Evolutionary conservation across 1,140 invertebrate species (phyloP).

Genomic region (Macrosteles quadrilineatus): DNA sequence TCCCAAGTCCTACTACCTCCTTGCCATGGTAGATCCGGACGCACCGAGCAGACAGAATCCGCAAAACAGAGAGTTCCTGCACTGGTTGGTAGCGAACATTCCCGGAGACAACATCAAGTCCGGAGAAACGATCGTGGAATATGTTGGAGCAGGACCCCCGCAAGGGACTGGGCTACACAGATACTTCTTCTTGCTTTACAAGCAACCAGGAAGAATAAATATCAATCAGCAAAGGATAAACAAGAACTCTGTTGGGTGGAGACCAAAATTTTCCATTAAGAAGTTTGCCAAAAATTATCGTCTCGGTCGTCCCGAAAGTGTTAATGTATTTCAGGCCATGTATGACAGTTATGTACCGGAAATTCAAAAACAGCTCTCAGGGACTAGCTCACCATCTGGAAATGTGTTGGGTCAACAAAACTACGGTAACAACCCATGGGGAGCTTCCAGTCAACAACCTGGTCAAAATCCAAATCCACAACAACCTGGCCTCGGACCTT

Average conservation of each 20-base stretch:
- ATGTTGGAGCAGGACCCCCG: slow-evolving; percentile 84
- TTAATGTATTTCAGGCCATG: slow-evolving; percentile 87
- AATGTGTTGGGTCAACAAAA: too few relatives aligned
- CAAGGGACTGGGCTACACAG: slow-evolving; percentile 81
- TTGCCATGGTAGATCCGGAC: slow-evolving; percentile 75
- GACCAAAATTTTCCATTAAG: slow-evolving; percentile 69
- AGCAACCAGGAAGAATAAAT: slow-evolving; percentile 70
- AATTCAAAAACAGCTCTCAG: slow-evolving; percentile 68
- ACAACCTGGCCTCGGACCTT: too few relatives aligned
- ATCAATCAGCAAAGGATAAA: slow-evolving; percentile 67
- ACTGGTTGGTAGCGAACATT: slow-evolving; percentile 92
- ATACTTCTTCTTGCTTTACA: slow-evolving; percentile 86
- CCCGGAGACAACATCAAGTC: slow-evolving; percentile 68
- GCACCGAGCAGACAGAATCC: slow-evolving; percentile 78
- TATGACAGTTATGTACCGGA: slow-evolving; percentile 89
- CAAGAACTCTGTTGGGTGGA: slow-evolving; percentile 49
- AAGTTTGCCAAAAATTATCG: slow-evolving; percentile 83
- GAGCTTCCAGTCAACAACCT: too few relatives aligned
- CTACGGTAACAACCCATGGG: too few relatives aligned
- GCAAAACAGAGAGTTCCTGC: slow-evolving; percentile 83
- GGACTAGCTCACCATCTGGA: too few relatives aligned
- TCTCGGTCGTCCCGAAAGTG: slow-evolving; percentile 78
- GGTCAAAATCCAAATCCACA: too few relatives aligned
- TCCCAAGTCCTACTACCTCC: not conserved
- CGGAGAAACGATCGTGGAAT: slow-evolving; percentile 74